Base-by-base conservation (phyloP, 2,888 invertebrate genomes). In the Nemotelus pantherinus region DNA sequence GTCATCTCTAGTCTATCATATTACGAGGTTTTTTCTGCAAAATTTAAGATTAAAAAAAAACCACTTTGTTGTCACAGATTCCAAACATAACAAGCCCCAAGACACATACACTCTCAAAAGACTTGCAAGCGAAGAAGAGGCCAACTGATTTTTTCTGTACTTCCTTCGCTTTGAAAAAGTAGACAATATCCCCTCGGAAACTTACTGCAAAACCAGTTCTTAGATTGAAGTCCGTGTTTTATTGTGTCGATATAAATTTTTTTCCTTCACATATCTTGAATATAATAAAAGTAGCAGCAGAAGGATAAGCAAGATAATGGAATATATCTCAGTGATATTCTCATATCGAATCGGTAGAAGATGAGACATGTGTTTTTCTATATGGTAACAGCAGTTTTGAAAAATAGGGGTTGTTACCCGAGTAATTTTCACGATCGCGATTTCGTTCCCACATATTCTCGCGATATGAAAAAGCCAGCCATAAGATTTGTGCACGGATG, bases 141-240 rank as follows among this genome's bases (percentile, higher is more conserved):
- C 25, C 25, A 25, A 53, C 7, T 53, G 25, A 63, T 63, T 41
- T 63, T 63, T 63, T 63, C 43, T 25, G 25, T 43, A 57, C 4
- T 57, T 57, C 10, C 6, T 25, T 43, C 43, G 25, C 63, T 43
- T 63, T 41, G 5, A 41, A 7, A 25, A 63, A 63, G 43, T 63
- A 43, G 41, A 63, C 39, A 63, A 63, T 63, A 3, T 63, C 63
- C 63, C 63, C 63, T 25, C 1, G 63, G 63, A 43, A 2, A 43
- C 5, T 63, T 43, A 25, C 25, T 41, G 63, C 41, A 41, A 70
- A 70, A 70, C 70, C n/a, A 43, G 70, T 70, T 70, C 44, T 53
- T 3, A 25, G 25, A 70, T 55, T 55, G 39, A 53, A 70, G 7
- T 5, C n/a, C 47, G 65, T 47, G 47, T 10, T 65, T 10, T n/a